Evolutionary conservation across 2,888 invertebrate genomes (phyloP), one percentile per base, ranked within the genome.

Genomic region (Habrosyne pyritoides): DNA sequence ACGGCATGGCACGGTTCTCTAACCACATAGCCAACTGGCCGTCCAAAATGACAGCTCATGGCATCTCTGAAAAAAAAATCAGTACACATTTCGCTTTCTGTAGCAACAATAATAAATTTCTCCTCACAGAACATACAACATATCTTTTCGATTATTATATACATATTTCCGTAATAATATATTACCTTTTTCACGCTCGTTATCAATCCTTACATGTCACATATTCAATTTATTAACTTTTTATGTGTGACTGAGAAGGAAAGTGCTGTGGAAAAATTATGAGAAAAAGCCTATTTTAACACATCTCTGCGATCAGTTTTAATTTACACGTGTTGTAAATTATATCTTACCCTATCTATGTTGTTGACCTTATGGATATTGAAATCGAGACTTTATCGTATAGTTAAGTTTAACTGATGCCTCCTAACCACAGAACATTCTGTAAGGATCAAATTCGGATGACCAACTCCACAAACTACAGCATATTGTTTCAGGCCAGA

Each of bases 81-180:
- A n/a, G 14, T 6, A 18, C 14, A 42, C 42, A 7, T 42, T 42
- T 42, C 8, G 14, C 10, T 14, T 14, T 36, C 14, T 1, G 42
- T 42, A 18, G 18, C n/a, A 8, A 42, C 7, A 0, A 6, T 42
- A n/a, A 42, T 42, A 42, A 42, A 42, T 42, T 18, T 42, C n/a
- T 42, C 7, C 42, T 42, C 18, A 18, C 42, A 42, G 42, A 42
- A 42, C 42, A 42, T 42, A 42, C 8, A 42, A 5, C 42, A 42
- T 24, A 24, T 42, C 42, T 42, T 42, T 42, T 18, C 42, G 42
- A 42, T 42, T 42, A 42, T 42, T 42, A 18, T 42, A 18, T 8
- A 42, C 42, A 42, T 18, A 18, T 42, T 42, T 18, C 42, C 18
- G 42, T 42, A 42, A 42, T 42, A 42, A 42, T 42, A 42, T 42